Conservation (phyloP, 1,140 invertebrate genomes). For the Lepeophtheirus salmonis region DNA sequence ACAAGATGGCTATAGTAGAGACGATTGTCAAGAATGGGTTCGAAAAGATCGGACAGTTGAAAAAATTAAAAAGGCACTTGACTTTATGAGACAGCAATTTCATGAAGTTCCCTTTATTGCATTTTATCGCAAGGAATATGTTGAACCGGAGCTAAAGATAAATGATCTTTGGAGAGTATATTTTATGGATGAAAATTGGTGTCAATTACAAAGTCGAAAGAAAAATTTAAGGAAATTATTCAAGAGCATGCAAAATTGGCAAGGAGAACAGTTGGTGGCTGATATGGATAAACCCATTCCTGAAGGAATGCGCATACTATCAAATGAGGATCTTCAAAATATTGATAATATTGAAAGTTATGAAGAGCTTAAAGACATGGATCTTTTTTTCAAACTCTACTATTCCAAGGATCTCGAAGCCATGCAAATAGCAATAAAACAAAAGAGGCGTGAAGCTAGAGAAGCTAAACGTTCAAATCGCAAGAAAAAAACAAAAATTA, state of each 20-base stretch:
- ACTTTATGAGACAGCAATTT: constrained; percentile 86
- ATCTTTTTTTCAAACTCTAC: constrained; percentile 79
- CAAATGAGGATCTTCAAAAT: constrained; percentile 64
- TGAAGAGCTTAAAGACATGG: constrained; percentile 78
- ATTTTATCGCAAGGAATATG: constrained; percentile 95
- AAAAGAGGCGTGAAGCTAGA: constrained; percentile 34
- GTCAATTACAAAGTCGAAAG: constrained; percentile 61
- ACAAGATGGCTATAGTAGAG: constrained; percentile 13
- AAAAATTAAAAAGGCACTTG: constrained; percentile 81
- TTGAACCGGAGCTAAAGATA: constrained; percentile 68
- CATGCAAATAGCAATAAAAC: constrained; percentile 51
- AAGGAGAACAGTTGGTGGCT: constrained; percentile 60
- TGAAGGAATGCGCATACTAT: constrained; percentile 57
- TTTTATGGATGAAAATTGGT: constrained; percentile 85
- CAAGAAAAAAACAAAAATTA: constrained; percentile 40
- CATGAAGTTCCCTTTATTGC: constrained; percentile 95
- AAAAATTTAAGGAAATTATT: constrained; percentile 59
- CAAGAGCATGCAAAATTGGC: constrained; percentile 79
- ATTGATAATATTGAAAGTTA: constrained; percentile 51
- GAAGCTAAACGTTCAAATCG: constrained; percentile 32
- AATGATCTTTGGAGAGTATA: constrained; percentile 96
- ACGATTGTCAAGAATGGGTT: constrained; percentile 20
- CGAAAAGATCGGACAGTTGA: constrained; percentile 39
- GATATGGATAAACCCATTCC: constrained; percentile 62
- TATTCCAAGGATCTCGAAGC: constrained; percentile 64